These are phyloP conservation scores for Poecile montanus DNA, from an alignment of 2,797 vertebrate species.

Conservation along the genomic window DNA sequence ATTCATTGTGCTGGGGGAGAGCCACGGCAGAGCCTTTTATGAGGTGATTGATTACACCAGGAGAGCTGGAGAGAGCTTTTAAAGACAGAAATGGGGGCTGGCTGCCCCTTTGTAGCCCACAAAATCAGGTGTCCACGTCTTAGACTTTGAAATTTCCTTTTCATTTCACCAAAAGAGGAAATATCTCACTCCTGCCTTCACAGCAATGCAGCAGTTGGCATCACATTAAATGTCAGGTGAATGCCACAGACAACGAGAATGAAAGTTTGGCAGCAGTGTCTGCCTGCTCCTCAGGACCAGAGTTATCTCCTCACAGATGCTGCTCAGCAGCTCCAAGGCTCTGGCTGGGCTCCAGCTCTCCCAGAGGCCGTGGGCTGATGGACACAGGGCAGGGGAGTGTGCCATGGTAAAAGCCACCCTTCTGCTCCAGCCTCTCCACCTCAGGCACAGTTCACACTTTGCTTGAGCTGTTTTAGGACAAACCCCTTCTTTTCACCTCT, in stretches of 20 bases:
- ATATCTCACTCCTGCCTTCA: background rate
- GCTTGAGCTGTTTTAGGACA: background rate
- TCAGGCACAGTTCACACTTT: background rate
- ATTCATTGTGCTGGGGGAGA: background rate
- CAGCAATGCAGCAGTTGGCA: background rate
- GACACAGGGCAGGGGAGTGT: background rate
- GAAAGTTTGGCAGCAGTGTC: background rate
- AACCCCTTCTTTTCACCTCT: background rate
- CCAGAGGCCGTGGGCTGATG: rapidly evolving
- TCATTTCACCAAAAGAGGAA: background rate
- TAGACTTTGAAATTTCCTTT: background rate
- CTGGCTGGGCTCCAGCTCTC: background rate
- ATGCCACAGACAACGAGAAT: background rate
- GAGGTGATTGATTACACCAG: background rate
- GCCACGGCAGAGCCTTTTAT: background rate
- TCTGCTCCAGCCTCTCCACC: background rate
- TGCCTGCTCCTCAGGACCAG: background rate
- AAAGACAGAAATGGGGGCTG: background rate
- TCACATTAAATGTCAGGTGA: background rate
- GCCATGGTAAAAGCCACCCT: background rate
- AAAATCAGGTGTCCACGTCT: background rate
- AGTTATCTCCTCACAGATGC: background rate
- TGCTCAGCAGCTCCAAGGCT: background rate
- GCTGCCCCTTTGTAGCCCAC: background rate
- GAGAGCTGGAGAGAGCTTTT: background rate